Conservation (phyloP, 2,113 vertebrate genomes). For the Mionectes macconnelli region DNA sequence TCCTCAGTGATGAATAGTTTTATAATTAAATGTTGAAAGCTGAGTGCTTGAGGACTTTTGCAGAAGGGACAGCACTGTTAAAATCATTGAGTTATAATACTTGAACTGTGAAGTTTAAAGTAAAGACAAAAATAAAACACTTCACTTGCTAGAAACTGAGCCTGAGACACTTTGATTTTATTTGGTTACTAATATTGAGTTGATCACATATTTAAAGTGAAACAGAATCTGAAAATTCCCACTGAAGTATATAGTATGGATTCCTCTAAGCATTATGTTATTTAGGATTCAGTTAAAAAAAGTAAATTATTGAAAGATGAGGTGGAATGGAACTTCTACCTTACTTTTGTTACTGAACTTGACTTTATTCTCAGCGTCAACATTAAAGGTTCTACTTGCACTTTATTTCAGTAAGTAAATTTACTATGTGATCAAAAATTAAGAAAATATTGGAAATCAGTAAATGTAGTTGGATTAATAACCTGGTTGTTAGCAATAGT, state of each 20-base stretch:
- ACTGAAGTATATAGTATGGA: not conserved
- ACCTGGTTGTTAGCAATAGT: not conserved
- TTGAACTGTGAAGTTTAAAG: not conserved
- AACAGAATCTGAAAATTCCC: not conserved
- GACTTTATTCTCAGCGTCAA: not conserved
- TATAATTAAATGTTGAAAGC: not conserved
- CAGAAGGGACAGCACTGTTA: not conserved
- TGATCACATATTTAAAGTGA: not conserved
- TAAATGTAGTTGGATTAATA: not conserved
- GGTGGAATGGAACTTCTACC: not conserved
- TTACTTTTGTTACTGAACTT: not conserved
- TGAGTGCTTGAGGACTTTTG: not conserved
- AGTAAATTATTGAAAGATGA: not conserved
- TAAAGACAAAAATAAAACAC: not conserved
- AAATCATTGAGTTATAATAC: not conserved
- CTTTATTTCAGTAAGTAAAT: not conserved
- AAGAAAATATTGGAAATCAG: not conserved
- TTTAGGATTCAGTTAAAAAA: not conserved
- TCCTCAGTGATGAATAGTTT: not conserved
- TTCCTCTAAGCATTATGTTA: not conserved
- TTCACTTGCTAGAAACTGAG: not conserved
- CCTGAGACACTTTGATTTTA: not conserved
- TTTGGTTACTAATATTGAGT: not conserved
- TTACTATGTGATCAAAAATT: not conserved
- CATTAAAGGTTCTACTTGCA: not conserved